phyloP scores from a whole-genome alignment of 2,888 invertebrate species.

The Trichopoda pennipes region DNA sequence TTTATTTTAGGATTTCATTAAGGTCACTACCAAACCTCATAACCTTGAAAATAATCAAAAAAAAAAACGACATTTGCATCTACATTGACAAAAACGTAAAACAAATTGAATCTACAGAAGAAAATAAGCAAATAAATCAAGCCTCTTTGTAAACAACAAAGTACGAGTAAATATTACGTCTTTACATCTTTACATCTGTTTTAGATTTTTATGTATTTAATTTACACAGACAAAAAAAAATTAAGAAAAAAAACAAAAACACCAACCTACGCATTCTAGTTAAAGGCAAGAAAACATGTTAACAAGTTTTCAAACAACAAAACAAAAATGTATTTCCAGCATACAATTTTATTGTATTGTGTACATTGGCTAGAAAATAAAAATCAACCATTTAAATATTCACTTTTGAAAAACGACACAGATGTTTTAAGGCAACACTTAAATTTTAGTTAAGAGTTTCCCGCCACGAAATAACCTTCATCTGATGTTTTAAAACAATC shows the following conservation, averaged over 20 bases:
- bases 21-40: conserved; percentile 33
- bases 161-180: background rate
- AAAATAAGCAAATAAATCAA: conserved; percentile 49
- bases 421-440: too few species aligned
- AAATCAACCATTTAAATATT: too few species aligned
- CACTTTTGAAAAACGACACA: too few species aligned
- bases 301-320: conserved; percentile 34
- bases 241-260: too few species aligned
- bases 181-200: conserved; percentile 4
- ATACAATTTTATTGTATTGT: conserved; percentile 37
- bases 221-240: too few species aligned
- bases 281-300: conserved; percentile 50
- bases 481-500: too few species aligned
- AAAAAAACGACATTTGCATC: conserved; percentile 8
- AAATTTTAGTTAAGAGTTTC: too few species aligned
- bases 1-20: conserved; percentile 46
- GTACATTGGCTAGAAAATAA: conserved; percentile 22
- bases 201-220: conserved; percentile 19
- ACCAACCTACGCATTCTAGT: conserved; percentile 59
- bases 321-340: conserved; percentile 15
- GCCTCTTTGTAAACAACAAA: conserved; percentile 31
- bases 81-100: conserved; percentile 9
- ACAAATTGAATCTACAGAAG: conserved; percentile 27
- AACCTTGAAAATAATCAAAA: conserved; percentile 44
- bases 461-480: too few species aligned